Evolutionary conservation across 2,797 vertebrate genomes (phyloP), one percentile per base, ranked within the genome.

Genomic region (Lithobates pipiens): DNA sequence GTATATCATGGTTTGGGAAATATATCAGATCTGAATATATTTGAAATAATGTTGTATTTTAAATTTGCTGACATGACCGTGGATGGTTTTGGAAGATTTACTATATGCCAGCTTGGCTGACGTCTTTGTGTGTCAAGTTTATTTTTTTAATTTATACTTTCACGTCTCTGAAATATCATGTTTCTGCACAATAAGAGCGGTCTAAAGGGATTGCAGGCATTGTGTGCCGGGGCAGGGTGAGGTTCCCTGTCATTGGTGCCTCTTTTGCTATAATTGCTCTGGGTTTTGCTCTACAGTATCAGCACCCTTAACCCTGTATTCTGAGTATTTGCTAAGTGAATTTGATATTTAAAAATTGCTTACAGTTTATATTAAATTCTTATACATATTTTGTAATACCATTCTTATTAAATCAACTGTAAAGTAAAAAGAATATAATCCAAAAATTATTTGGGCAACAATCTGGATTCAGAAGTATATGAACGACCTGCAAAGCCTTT

Each of bases 401-500:
- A 13, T 13, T 54, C 16, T 5, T 16, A 18, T 54, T 18, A 54
- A 16, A 54, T 54, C 4, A 54, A 18, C 50, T 54, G 15, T 18
- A 54, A 54, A 18, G 16, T 15, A 8, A 39, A 15, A 54, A 5
- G 50, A 18, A 54, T 54, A 18, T 54, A 54, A 25, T 76, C 88
- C 77, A 44, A 77, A 86, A 65, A 87, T n/a, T 87, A 73, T 88
- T 16, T 71, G 46, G 23, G 10, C 67, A 10, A 44, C 34, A 16
- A 10, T 25, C 27, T 67, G 6, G 25, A 16, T 78, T 67, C 23
- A 1, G 0, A 72, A 71, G n/a, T 80, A n/a, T 81, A 61, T 61
- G 69, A 21, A 29, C 85, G 79, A 67, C 44, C 70, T 78, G 68
- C 16, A 88, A 71, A 77, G 9, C 27, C 77, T 76, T 61, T 87